Conservation (phyloP, 2,113 vertebrate species). For the Macaca mulatta region DNA sequence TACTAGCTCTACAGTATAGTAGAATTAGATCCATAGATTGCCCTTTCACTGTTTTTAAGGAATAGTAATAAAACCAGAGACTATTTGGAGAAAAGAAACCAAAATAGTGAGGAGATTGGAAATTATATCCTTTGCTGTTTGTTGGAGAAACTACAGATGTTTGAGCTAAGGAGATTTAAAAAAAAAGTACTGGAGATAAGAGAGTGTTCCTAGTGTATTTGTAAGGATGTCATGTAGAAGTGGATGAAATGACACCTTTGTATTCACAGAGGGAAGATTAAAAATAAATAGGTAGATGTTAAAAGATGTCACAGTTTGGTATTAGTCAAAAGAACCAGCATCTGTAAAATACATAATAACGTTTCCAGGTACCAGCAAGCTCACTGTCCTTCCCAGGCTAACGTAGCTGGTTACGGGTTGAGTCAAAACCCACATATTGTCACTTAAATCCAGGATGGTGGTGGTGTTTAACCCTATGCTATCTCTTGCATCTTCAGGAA, state of each 20-base stretch:
- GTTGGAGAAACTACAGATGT: neutral
- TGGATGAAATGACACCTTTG: neutral
- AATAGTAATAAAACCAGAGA: neutral
- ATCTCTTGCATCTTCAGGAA: neutral
- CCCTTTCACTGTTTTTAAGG: neutral
- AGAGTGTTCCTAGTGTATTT: neutral
- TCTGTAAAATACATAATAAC: neutral
- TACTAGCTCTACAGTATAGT: neutral
- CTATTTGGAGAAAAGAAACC: neutral
- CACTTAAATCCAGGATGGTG: neutral
- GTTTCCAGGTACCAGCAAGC: neutral
- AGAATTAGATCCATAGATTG: neutral
- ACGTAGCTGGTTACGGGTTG: neutral
- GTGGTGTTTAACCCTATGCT: neutral
- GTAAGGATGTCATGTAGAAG: neutral
- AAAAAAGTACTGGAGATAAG: neutral
- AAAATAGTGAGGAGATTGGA: neutral
- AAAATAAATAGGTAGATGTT: neutral
- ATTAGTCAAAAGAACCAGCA: neutral
- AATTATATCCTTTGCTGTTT: neutral
- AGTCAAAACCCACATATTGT: neutral
- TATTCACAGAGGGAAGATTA: neutral
- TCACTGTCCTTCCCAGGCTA: neutral
- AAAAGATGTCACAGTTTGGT: neutral
- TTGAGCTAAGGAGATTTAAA: neutral